Percentiles rank a stretch among this genome's conserved stretches.
These are phyloP conservation scores for Coleophora flavipennella DNA, from an alignment of 2,888 invertebrate species.

Conservation along the genomic window DNA sequence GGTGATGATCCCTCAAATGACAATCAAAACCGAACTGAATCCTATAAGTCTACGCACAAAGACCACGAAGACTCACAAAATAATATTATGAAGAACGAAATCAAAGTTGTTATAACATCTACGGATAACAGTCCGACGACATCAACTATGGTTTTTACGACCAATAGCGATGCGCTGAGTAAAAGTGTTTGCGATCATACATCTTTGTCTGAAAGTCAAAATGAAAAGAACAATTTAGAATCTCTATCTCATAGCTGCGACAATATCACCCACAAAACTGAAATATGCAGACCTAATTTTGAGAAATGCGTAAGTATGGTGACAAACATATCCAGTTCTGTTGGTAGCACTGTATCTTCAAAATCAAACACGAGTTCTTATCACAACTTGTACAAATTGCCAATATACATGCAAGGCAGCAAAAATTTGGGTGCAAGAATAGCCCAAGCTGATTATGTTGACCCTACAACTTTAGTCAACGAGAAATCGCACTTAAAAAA, in stretches of 20 bases:
- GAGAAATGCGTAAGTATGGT: conserved; percentile 55
- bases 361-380: conserved; percentile 34
- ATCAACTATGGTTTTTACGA: conserved; percentile 34
- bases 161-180: conserved; percentile 42
- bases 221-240: conserved; percentile 53
- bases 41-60: conserved; percentile 20
- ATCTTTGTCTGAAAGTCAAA: conserved; percentile 49
- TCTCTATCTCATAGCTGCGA: conserved; percentile 55
- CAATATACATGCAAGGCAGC: conserved; percentile 84
- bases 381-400: conserved; percentile 60
- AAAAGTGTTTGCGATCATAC: conserved; percentile 54
- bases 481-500: conserved; percentile 60
- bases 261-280: conserved; percentile 42
- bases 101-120: conserved; percentile 55
- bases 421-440: conserved; percentile 89
- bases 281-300: conserved; percentile 31
- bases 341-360: conserved; percentile 17
- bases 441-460: conserved; percentile 89
- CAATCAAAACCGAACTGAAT: conserved; percentile 41
- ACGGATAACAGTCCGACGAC: conserved; percentile 44
- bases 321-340: conserved; percentile 37
- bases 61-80: conserved; percentile 27
- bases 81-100: conserved; percentile 37
- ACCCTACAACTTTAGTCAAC: conserved; percentile 79
- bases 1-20: conserved; percentile 60